phyloP scores from a whole-genome alignment of 2,113 vertebrate species.

The Colossoma macropomum region DNA sequence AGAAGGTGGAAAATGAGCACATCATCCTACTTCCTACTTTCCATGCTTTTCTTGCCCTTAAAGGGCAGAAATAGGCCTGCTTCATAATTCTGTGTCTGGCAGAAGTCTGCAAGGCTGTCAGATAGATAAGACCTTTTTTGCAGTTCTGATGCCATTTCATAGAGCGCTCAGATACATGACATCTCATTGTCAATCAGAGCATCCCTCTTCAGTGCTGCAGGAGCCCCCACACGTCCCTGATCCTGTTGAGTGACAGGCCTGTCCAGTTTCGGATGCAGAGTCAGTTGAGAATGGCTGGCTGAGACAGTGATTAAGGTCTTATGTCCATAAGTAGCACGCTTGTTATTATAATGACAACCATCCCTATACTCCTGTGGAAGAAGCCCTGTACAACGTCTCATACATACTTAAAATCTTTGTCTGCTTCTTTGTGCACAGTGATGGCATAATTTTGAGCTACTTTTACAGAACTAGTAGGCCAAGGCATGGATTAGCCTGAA shows the following conservation, averaged over 20 bases:
- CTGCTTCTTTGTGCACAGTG: neutral
- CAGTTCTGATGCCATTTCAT: conserved; percentile 17
- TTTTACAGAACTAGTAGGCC: neutral
- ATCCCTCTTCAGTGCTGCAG: neutral
- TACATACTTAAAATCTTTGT: conserved; percentile 15
- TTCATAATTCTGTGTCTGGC: conserved; percentile 22
- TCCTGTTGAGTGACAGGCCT: conserved; percentile 14
- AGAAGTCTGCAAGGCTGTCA: conserved; percentile 24
- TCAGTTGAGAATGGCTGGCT: conserved; percentile 17
- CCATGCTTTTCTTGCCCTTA: conserved; percentile 5
- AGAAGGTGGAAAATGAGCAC: conserved; percentile 32
- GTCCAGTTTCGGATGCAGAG: conserved; percentile 13
- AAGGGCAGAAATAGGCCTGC: conserved; percentile 12
- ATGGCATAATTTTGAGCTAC: conserved; percentile 26
- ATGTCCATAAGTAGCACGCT: neutral
- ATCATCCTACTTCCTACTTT: conserved; percentile 16
- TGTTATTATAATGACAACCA: conserved; percentile 28
- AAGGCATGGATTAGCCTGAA: conserved; percentile 28
- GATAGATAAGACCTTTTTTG: conserved; percentile 17
- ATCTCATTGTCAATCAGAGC: conserved; percentile 30
- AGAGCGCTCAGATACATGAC: neutral
- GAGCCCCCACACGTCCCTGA: neutral
- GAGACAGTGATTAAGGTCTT: conserved; percentile 4
- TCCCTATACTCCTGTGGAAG: neutral
- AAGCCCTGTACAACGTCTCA: neutral